Conservation (phyloP, 1,140 invertebrate species). For the Caligus rogercresseyi region DNA sequence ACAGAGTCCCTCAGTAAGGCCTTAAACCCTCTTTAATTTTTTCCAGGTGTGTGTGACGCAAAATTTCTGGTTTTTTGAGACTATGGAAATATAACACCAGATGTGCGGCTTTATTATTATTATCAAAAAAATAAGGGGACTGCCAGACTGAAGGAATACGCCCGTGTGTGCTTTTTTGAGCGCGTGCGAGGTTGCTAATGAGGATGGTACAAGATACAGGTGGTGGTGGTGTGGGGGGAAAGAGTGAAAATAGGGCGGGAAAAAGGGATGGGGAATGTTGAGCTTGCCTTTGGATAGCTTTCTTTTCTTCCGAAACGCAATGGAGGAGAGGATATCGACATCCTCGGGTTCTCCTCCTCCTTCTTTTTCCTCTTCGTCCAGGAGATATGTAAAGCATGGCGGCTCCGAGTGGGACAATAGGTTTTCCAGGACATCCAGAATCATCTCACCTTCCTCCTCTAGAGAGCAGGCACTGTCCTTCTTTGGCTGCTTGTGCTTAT, state of each 20-base stretch:
- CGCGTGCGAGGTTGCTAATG: too few relatives aligned
- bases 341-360: not conserved
- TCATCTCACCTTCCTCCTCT: not conserved
- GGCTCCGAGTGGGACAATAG: not conserved
- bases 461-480: not conserved
- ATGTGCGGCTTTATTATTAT: not conserved
- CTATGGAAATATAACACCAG: not conserved
- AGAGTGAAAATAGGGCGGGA: not conserved
- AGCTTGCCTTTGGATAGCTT: not conserved
- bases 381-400: not conserved
- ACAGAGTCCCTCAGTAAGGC: not conserved
- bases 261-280: not conserved
- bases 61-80: not conserved
- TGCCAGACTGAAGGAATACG: too few relatives aligned
- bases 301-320: not conserved
- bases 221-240: too few relatives aligned
- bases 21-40: not conserved
- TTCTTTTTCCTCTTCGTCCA: not conserved
- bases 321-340: not conserved
- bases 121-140: not conserved
- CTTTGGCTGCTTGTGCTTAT: not conserved
- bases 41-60: not conserved
- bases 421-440: not conserved
- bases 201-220: too few relatives aligned
- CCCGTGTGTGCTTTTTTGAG: too few relatives aligned